Evolutionary conservation across 2,797 vertebrate species (phyloP).

Genomic region (Leptatherina wallacei): DNA sequence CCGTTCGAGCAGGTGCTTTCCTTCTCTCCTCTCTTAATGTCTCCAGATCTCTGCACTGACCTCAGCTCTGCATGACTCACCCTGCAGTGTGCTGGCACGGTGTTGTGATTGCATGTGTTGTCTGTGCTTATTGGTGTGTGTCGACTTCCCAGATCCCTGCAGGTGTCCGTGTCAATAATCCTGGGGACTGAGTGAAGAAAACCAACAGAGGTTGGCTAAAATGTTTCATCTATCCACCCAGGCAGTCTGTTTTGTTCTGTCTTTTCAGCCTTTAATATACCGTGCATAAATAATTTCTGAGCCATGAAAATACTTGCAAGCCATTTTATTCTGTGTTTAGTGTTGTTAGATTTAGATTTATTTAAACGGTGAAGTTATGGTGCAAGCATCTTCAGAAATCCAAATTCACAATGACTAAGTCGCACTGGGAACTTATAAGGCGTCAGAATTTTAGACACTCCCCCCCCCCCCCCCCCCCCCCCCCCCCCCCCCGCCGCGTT

Average conservation of each 20-base stretch:
- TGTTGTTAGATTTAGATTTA: too few species aligned
- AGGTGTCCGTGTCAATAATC: slow-evolving; percentile 75
- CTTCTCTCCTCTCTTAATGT: slow-evolving; percentile 57
- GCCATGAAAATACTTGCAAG: neutral
- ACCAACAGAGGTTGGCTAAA: slow-evolving; percentile 35
- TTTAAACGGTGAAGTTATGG: neutral
- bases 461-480: too few species aligned
- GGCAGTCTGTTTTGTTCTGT: neutral
- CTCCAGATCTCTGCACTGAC: slow-evolving; percentile 67
- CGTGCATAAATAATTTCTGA: neutral
- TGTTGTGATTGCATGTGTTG: slow-evolving; percentile 55
- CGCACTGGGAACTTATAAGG: neutral
- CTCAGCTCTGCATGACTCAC: slow-evolving; percentile 78
- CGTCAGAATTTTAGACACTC: neutral
- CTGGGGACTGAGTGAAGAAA: slow-evolving; percentile 48
- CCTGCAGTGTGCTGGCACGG: slow-evolving; percentile 50
- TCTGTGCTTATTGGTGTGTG: slow-evolving; percentile 54
- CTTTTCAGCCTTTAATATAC: neutral
- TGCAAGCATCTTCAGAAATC: neutral
- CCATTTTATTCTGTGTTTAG: neutral
- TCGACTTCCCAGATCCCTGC: slow-evolving; percentile 65
- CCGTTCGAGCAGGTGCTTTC: slow-evolving; percentile 66
- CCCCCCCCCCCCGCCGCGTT: too few species aligned
- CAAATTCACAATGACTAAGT: neutral
- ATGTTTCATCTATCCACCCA: slow-evolving; percentile 26